These are phyloP conservation scores for Lophochroa leadbeateri DNA, from an alignment of 2,113 vertebrate species.

Conservation along the genomic window DNA sequence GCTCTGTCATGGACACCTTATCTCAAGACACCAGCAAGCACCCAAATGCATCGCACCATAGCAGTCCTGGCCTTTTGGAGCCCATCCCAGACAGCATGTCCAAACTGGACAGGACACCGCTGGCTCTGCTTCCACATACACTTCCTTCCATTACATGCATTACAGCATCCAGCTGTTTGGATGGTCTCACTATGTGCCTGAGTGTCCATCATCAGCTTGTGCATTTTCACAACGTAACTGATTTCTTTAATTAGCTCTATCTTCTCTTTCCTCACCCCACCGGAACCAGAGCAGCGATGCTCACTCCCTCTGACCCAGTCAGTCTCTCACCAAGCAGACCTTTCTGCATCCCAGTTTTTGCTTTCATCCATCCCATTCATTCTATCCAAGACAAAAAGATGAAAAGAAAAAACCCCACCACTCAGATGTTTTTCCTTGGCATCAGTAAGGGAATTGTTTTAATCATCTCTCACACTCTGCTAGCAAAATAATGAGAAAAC, in stretches of 20 bases:
- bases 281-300: not conserved
- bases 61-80: not conserved
- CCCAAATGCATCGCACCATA: rapidly evolving
- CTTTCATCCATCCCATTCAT: not conserved
- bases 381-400: not conserved
- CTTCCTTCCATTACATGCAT: not conserved
- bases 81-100: not conserved
- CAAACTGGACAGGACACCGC: not conserved
- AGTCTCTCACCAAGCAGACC: not conserved
- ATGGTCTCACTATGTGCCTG: rapidly evolving
- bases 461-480: not conserved
- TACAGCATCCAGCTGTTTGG: not conserved
- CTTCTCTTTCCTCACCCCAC: not conserved
- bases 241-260: not conserved
- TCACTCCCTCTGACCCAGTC: not conserved
- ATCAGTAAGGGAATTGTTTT: not conserved
- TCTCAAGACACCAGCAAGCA: rapidly evolving
- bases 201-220: not conserved
- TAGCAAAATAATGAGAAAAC: not conserved
- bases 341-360: not conserved
- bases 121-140: not conserved
- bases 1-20: not conserved
- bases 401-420: not conserved
- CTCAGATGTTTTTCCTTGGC: not conserved
- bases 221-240: not conserved